Conservation (phyloP, 2,797 vertebrate species). For the Oreonectes daqikongensis region DNA sequence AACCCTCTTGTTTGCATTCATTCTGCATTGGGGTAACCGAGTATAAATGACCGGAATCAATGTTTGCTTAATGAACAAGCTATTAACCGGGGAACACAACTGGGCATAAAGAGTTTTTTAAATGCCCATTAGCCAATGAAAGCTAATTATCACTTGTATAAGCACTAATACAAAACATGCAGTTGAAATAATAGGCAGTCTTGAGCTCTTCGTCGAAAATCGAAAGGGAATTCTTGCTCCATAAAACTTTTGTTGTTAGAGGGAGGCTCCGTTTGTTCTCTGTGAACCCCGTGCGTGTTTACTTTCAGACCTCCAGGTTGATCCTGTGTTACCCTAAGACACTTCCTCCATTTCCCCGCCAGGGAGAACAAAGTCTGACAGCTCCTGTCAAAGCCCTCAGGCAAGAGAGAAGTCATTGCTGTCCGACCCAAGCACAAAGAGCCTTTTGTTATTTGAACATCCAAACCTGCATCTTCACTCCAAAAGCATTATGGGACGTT, state of each 20-base stretch:
- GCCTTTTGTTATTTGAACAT: constrained; percentile 12
- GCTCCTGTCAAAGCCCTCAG: constrained; percentile 30
- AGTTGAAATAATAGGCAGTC: background rate
- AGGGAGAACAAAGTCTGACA: constrained; percentile 38
- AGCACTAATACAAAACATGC: background rate
- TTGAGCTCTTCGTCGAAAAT: background rate
- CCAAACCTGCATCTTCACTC: background rate
- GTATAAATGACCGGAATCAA: background rate
- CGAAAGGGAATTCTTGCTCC: background rate
- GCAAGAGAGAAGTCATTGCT: background rate
- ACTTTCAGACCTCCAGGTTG: constrained; percentile 34
- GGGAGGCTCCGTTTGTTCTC: background rate
- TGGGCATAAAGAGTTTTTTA: background rate
- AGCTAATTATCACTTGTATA: background rate
- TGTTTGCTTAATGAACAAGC: constrained; percentile 14
- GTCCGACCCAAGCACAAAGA: constrained; percentile 3
- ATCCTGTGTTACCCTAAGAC: constrained; percentile 25
- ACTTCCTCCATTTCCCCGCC: constrained; percentile 26
- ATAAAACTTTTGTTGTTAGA: background rate
- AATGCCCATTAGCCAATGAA: background rate
- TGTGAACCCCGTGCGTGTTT: constrained; percentile 4
- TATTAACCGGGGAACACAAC: background rate
- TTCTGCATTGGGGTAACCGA: background rate
- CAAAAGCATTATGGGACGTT: background rate
- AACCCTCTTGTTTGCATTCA: constrained; percentile 6